Percentiles rank a stretch among this genome's conserved stretches.
These are phyloP conservation scores for Eilema caniola DNA, from an alignment of 2,888 invertebrate species.

Conservation along the genomic window DNA sequence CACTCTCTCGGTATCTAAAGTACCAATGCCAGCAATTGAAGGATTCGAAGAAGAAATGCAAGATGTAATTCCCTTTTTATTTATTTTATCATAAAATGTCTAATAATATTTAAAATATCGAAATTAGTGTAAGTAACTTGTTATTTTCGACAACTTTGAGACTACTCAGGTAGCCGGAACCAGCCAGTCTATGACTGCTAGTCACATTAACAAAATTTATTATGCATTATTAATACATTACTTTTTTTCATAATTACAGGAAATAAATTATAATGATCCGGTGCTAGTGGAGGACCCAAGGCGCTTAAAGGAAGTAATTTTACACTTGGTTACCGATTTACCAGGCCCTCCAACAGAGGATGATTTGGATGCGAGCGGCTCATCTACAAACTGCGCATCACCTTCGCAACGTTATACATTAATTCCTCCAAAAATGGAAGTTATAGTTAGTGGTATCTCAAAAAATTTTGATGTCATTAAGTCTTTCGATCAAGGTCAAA, in stretches of 20 bases:
- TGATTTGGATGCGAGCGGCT: constrained; percentile 1
- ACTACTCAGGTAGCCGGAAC: no score
- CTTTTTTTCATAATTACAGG: constrained; percentile 47
- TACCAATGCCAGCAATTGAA: constrained; percentile 37
- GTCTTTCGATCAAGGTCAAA: constrained; percentile 35
- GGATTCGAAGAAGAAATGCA: constrained; percentile 48
- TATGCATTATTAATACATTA: not conserved
- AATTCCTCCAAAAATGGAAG: constrained; percentile 70
- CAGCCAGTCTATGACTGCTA: no score
- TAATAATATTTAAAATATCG: no score
- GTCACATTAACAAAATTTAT: no score
- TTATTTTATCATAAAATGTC: not conserved
- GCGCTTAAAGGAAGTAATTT: constrained; percentile 89
- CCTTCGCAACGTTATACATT: constrained; percentile 58
- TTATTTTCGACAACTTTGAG: no score
- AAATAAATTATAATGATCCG: constrained; percentile 51
- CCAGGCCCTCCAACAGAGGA: constrained; percentile 59
- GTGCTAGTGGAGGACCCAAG: constrained; percentile 89
- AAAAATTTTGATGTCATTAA: constrained; percentile 73
- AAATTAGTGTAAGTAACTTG: no score
- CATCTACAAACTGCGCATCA: constrained; percentile 21
- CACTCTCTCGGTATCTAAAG: constrained; percentile 83
- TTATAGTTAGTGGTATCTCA: constrained; percentile 72
- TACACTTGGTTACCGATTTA: constrained; percentile 85
- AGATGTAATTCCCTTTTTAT: constrained; percentile 51